These are phyloP conservation scores for Pentalonia nigronervosa DNA, from an alignment of 1,140 invertebrate species.

Conservation along the genomic window DNA sequence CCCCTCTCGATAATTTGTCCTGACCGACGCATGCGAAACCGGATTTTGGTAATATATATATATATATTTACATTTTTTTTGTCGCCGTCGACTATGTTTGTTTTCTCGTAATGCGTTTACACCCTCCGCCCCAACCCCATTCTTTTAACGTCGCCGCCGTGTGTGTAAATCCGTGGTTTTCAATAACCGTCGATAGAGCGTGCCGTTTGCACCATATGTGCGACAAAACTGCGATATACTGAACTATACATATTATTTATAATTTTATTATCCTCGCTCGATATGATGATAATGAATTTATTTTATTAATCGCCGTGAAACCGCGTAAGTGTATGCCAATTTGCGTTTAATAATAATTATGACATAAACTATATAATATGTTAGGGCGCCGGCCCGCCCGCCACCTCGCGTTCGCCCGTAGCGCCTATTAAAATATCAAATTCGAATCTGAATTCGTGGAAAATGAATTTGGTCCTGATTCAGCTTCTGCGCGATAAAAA, in stretches of 20 bases:
- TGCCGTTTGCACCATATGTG: neutral
- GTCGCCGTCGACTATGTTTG: neutral
- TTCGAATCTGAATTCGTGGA: conserved; percentile 36
- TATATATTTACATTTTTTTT: neutral
- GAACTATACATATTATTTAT: neutral
- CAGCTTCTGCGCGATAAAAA: neutral
- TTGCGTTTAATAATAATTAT: neutral
- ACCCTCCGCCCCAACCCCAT: too few species aligned
- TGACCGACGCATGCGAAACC: neutral
- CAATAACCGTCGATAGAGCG: neutral
- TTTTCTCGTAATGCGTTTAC: too few species aligned
- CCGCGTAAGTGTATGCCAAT: neutral
- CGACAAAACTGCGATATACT: neutral
- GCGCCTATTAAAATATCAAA: neutral
- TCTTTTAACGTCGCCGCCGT: neutral
- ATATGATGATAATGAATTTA: neutral
- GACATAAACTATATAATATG: neutral
- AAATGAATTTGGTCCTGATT: conserved; percentile 40
- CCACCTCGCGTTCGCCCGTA: too few species aligned
- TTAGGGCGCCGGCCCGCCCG: neutral
- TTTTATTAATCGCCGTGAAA: neutral
- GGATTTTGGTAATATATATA: neutral
- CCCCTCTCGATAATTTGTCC: neutral
- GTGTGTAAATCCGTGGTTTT: neutral
- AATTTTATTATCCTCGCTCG: neutral